phyloP scores from a whole-genome alignment of 2,888 invertebrate genomes.

The Limnephilus marmoratus region DNA sequence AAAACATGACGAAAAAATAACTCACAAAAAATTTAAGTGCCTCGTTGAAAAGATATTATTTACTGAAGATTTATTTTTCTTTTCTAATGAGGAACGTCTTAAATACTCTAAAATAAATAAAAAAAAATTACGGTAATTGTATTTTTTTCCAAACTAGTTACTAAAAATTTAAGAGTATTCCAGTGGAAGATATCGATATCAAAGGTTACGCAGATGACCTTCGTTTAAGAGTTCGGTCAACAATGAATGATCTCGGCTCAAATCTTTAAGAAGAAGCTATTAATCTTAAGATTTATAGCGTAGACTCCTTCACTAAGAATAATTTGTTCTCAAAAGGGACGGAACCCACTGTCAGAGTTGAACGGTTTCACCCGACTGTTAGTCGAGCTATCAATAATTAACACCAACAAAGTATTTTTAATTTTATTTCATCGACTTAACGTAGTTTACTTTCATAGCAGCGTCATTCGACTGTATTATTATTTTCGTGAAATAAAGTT shows the following conservation, averaged over 20 bases:
- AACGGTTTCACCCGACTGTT: not conserved
- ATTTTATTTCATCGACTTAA: not conserved
- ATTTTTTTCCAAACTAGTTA: not conserved
- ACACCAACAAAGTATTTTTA: too few relatives aligned
- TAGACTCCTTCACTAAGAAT: not conserved
- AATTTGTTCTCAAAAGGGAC: not conserved
- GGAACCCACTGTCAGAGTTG: not conserved
- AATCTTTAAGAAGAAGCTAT: not conserved
- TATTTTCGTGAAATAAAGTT: not conserved
- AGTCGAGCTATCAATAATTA: not conserved
- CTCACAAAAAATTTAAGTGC: not conserved
- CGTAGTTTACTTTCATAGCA: not conserved
- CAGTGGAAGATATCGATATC: not conserved
- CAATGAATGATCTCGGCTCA: not conserved
- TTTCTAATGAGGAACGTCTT: not conserved
- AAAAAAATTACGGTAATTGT: too few relatives aligned
- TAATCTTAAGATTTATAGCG: not conserved
- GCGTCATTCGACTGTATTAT: not conserved
- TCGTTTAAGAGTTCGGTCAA: not conserved
- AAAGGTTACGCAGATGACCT: not conserved
- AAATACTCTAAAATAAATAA: not conserved
- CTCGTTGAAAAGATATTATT: not conserved
- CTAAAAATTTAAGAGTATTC: not conserved
- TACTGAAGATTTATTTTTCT: not conserved
- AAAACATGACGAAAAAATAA: not conserved